Evolutionary conservation across 2,888 invertebrate species (phyloP).

Genomic region (Hyposoter dolosus): DNA sequence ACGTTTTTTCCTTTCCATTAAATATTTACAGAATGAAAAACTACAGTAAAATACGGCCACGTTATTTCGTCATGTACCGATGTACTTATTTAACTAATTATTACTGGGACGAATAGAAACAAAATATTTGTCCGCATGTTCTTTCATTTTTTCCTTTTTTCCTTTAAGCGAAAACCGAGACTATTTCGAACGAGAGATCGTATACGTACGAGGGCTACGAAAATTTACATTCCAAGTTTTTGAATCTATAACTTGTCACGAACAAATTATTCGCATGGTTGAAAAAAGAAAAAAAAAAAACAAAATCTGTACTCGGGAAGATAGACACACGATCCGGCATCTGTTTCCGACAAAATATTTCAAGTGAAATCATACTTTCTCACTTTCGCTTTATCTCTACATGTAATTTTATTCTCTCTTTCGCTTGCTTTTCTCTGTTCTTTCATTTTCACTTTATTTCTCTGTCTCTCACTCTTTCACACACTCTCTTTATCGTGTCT

Average conservation of each 20-base stretch:
- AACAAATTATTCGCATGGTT: conserved; percentile 16
- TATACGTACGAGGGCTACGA: conserved; percentile 8
- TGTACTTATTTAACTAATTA: conserved; percentile 58
- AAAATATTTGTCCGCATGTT: conserved; percentile 52
- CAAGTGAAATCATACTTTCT: conserved; percentile 55
- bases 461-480: conserved; percentile 59
- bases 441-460: conserved; percentile 45
- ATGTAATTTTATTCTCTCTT: conserved; percentile 44
- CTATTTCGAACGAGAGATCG: conserved; percentile 24
- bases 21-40: conserved; percentile 71
- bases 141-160: conserved; percentile 63
- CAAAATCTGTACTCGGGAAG: conserved; percentile 42
- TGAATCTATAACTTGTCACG: conserved; percentile 23
- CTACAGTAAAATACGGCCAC: conserved; percentile 67
- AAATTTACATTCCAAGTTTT: conserved; percentile 12
- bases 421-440: conserved; percentile 57
- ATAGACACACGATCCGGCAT: conserved; percentile 52
- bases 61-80: conserved; percentile 62
- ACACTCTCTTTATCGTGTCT: conserved; percentile 59
- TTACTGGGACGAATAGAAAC: conserved; percentile 56
- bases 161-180: conserved; percentile 42
- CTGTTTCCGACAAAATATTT: conserved; percentile 40
- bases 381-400: conserved; percentile 35
- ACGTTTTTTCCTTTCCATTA: conserved; percentile 38
- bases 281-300: conserved; percentile 34